Evolutionary conservation across 2,113 vertebrate genomes (phyloP), one percentile per base, ranked within the genome.

Genomic region (Chaetops frenatus): DNA sequence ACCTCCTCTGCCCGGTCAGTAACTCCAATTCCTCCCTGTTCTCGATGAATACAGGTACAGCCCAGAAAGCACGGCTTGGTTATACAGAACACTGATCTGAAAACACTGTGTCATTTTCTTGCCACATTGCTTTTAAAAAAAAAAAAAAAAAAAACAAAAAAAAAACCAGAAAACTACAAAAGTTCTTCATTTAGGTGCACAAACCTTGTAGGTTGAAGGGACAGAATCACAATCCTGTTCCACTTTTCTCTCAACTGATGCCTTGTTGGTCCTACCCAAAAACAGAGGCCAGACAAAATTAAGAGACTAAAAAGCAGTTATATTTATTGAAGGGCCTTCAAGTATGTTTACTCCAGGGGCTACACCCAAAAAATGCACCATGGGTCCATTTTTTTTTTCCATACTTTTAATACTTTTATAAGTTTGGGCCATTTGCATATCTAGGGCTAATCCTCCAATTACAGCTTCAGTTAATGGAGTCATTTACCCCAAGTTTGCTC

Each of bases 1-100:
- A 97, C 99, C 3, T 96, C 99, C 2, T 99, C 99, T 20, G 97
- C 98, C 70, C 97, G 98, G 98, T 98, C 97, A 98, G 99, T 98
- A 92, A 82, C 91, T 42, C 35, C n/a, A 1, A 2, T 90, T 96
- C 38, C 33, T 87, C 84, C 92, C 81, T 66, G 27, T 61, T 79
- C 8, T 24, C 60, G 45, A 35, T 44, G 35, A 72, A 15, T 48
- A 29, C 15, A 24, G 35, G 25, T 12, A 24, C 27, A 38, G 47
- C 29, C 20, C 29, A 58, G 57, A 84, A 28, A 71, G 44, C 69
- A n/a, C 11, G 24, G 45, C 70, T 82, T 60, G 53, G 35, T 67
- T 69, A 45, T 36, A 28, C 33, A 70, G 24, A 57, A 38, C 6
- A 1, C 15, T 45, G 23, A 20, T n/a, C 27, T 42, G 11, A 33